Evolutionary conservation across 2,113 vertebrate species (phyloP).

Genomic region (Tupaia chinensis): DNA sequence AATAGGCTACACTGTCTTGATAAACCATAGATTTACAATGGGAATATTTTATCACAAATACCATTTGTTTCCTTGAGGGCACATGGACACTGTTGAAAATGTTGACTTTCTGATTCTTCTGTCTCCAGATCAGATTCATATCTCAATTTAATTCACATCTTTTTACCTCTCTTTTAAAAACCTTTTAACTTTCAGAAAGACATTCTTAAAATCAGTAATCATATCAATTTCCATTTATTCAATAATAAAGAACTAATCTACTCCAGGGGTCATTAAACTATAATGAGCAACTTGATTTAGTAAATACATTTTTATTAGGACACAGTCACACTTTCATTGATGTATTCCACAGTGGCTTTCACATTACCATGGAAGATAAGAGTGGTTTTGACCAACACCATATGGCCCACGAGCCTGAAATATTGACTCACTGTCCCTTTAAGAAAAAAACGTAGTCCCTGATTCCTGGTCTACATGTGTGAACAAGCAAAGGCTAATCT

Average conservation of each 20-base stretch:
- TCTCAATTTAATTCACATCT: background rate
- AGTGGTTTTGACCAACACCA: background rate
- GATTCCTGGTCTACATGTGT: background rate
- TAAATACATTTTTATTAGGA: background rate
- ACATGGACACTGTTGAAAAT: background rate
- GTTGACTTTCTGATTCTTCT: background rate
- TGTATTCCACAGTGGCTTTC: background rate
- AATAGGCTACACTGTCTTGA: background rate
- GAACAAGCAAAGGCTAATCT: constrained; percentile 20
- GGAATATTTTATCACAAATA: background rate
- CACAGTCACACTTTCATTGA: background rate
- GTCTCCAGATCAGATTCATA: background rate
- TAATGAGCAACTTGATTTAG: background rate
- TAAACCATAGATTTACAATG: background rate
- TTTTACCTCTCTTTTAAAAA: background rate
- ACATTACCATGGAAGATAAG: background rate
- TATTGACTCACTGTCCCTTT: background rate
- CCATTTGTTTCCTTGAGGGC: background rate
- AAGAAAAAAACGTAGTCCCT: background rate
- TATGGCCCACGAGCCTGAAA: background rate
- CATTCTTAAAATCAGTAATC: background rate
- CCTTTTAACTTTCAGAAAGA: background rate
- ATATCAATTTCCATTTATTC: background rate
- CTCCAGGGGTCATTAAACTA: background rate
- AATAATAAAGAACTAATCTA: background rate